phyloP scores from a whole-genome alignment of 1,140 invertebrate species.

The Tetragonula clypearis region DNA sequence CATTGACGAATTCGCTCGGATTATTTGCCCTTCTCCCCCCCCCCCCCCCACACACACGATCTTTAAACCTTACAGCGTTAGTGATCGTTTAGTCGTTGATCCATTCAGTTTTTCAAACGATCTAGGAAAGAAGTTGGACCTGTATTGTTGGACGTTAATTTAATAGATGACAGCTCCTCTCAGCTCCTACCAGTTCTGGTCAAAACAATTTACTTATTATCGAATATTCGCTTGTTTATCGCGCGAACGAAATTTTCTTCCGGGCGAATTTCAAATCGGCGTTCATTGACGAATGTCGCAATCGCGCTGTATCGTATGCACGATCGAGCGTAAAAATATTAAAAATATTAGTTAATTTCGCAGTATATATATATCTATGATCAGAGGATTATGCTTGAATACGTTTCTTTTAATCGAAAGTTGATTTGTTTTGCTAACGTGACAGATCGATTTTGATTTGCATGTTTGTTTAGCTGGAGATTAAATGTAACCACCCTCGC shows the following conservation, averaged over 20 bases:
- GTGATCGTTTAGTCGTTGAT: not conserved
- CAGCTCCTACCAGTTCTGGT: not conserved
- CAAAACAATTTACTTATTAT: slow-evolving; percentile 13
- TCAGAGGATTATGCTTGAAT: not conserved
- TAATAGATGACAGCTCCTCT: not conserved
- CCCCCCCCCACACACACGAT: no score
- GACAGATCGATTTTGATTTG: slow-evolving; percentile 30
- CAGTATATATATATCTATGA: no score
- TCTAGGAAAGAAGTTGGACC: not conserved
- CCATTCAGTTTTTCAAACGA: not conserved
- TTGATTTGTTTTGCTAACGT: not conserved
- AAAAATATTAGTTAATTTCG: no score
- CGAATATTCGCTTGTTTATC: not conserved
- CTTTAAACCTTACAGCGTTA: not conserved
- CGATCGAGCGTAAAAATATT: not conserved
- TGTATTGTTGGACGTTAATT: not conserved
- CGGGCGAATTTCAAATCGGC: not conserved
- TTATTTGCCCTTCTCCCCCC: not conserved
- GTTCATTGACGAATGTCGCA: no score
- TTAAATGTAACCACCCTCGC: slow-evolving; percentile 42
- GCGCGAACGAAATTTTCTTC: not conserved
- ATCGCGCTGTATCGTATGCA: not conserved
- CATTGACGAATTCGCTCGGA: not conserved
- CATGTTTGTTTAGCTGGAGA: slow-evolving; percentile 23
- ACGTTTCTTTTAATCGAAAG: not conserved